Conservation (phyloP, 2,888 invertebrate genomes). For the Leucophenga maculata region DNA sequence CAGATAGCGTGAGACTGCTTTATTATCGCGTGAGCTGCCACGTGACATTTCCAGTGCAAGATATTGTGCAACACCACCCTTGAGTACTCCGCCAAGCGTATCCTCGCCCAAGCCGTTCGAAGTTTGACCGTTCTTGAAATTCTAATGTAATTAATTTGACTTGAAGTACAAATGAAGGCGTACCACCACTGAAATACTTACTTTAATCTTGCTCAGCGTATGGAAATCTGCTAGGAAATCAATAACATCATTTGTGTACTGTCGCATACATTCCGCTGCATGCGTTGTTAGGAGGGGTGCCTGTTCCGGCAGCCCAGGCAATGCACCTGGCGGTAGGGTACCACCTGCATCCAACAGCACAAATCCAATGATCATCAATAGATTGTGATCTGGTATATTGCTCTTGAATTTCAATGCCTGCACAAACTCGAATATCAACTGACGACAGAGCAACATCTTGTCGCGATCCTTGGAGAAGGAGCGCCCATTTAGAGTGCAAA, state of each 20-base stretch:
- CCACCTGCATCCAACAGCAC: conserved; percentile 95
- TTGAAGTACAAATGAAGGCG: background rate
- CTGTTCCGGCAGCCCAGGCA: conserved; percentile 74
- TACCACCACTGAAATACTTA: conserved; percentile 66
- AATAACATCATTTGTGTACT: conserved; percentile 91
- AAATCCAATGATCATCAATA: conserved; percentile 90
- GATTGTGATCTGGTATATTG: conserved; percentile 93
- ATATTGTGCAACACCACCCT: conserved; percentile 94
- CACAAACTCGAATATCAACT: conserved; percentile 93
- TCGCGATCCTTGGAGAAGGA: conserved; percentile 94
- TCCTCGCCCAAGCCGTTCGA: conserved; percentile 90
- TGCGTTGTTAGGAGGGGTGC: conserved; percentile 79
- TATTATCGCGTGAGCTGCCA: conserved; percentile 87
- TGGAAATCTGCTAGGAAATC: conserved; percentile 97
- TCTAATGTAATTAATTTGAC: conserved; percentile 44
- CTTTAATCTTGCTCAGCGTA: conserved; percentile 96
- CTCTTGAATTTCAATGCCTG: conserved; percentile 97
- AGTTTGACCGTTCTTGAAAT: conserved; percentile 75
- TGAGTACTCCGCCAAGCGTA: conserved; percentile 95
- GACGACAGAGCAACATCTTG: conserved; percentile 91
- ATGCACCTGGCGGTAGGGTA: conserved; percentile 83
- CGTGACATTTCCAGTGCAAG: conserved; percentile 94
- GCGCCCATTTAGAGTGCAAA: conserved; percentile 91
- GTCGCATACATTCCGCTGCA: conserved; percentile 94
- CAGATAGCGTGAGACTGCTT: conserved; percentile 84